Evolutionary conservation across 2,797 vertebrate genomes (phyloP), one percentile per base, ranked within the genome.

Genomic region (Rhodeus uyekii): DNA sequence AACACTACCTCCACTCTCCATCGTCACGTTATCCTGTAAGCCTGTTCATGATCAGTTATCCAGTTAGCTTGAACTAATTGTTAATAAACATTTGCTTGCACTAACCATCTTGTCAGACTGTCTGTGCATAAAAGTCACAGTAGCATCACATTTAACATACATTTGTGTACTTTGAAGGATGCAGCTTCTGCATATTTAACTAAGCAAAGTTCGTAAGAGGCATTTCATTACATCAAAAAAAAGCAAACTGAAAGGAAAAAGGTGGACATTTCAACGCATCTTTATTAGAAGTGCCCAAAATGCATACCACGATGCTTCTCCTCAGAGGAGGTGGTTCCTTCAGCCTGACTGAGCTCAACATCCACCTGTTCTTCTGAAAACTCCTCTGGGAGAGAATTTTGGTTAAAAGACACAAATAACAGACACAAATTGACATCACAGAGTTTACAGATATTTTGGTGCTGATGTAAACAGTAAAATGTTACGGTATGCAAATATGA

Each of bases 221-320:
- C 82, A 50, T 65, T 53, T 8, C 19, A 75, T 58, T 85, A 24
- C 9, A 48, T n/a, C 50, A 22, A 10, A 13, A 29, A 34, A 80
- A 84, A 18, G 72, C 78, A 60, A 36, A 22, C 24, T 38, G 72
- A n/a, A 84, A 86, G 86, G 76, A 55, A 85, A 80, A 67, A 18
- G 81, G 39, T 67, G 64, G 39, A 50, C 50, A 39, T 74, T 58
- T 27, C 22, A 58, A 74, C 58, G 34, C 34, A 58, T 58, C 34
- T 75, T 58, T 58, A 39, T 58, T 58, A 39, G 16, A 74, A 39
- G 48, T 27, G 72, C 34, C 16, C n/a, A 36, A 50, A 42, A 46
- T 69, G 55, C 82, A 3, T 92, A 92, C 89, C 92, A 0, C 71
- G 83, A 73, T 82, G 87, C 74, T 84, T 90, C 85, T 78, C 64